Base-by-base conservation (phyloP, 2,113 vertebrate species). In the Burhinus oedicnemus region DNA sequence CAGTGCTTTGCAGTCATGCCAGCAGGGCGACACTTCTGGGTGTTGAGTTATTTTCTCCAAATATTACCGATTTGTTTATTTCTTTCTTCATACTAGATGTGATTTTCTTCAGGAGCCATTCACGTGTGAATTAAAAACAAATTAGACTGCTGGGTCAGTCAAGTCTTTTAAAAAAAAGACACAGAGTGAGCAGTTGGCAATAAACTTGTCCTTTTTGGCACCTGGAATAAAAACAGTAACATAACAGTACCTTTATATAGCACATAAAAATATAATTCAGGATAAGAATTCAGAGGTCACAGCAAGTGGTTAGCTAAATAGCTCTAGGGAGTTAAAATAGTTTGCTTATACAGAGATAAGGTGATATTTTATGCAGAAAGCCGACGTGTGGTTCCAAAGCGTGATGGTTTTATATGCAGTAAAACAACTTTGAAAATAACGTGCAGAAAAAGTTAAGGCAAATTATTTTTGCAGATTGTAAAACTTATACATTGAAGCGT, bases 261-360 rank as follows among this genome's bases (percentile, higher is more conserved):
- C 93, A 94, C 96, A 98, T 97, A 98, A 97, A 98, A 98, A 97
- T 97, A 97, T 95, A 98, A 98, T 93, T 97, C 95, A 97, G 96
- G 97, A 96, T 95, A 96, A 95, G 98, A 97, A 97, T 96, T 89
- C 97, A 95, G 95, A 98, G 98, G 98, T 98, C 98, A 98, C 69
- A 94, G 97, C 97, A 90, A 98, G 97, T 97, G 97, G 97, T 98
- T 98, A 97, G 85, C 95, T 98, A 98, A 98, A 98, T 96, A 98
- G 96, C 97, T 96, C 94, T 93, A 6, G 94, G 95, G 95, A 98
- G 82, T 95, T 94, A 68, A 87, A 94, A 87, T 92, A 95, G 96
- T 97, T 98, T 97, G 97, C 96, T 97, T 97, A 95, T 80, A 92
- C 78, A 96, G 94, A 97, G 96, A 96, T 97, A 97, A 94, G 93